These are phyloP conservation scores for Dissostichus mawsoni DNA, from an alignment of 2,113 vertebrate genomes.

Conservation along the genomic window DNA sequence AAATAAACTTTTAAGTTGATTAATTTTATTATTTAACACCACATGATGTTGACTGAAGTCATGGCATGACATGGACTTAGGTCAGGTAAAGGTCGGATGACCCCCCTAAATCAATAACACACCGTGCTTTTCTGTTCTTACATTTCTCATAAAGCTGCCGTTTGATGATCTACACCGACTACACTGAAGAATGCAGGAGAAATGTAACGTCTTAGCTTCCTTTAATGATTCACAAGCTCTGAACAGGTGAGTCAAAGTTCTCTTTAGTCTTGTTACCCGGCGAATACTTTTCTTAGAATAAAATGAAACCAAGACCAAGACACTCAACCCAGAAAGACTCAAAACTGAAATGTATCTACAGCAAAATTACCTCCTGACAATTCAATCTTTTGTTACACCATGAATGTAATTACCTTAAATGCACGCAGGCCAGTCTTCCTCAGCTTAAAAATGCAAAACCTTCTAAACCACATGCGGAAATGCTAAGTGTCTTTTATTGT, in stretches of 20 bases:
- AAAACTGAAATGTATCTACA: not conserved
- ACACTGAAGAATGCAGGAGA: not conserved
- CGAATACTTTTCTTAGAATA: not conserved
- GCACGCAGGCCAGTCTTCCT: not conserved
- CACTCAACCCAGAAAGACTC: not conserved
- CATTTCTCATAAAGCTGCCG: not conserved
- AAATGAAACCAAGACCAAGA: not conserved
- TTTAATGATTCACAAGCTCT: not conserved
- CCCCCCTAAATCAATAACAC: constrained; percentile 14
- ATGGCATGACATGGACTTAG: constrained; percentile 10
- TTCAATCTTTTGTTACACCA: not conserved
- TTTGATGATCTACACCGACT: not conserved
- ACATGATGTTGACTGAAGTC: constrained; percentile 26
- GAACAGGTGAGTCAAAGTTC: not conserved
- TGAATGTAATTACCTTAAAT: constrained; percentile 12
- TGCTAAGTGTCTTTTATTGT: constrained; percentile 23
- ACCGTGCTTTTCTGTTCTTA: not conserved
- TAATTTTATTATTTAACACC: not conserved
- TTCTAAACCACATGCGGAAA: not conserved
- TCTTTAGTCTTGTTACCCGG: not conserved
- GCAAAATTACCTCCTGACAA: not conserved
- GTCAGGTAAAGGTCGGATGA: constrained; percentile 15
- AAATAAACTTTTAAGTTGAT: not conserved
- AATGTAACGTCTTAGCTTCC: not conserved
- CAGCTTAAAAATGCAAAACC: not conserved